Base-by-base conservation (phyloP, 2,113 vertebrate species). In the Pygoscelis adeliae region DNA sequence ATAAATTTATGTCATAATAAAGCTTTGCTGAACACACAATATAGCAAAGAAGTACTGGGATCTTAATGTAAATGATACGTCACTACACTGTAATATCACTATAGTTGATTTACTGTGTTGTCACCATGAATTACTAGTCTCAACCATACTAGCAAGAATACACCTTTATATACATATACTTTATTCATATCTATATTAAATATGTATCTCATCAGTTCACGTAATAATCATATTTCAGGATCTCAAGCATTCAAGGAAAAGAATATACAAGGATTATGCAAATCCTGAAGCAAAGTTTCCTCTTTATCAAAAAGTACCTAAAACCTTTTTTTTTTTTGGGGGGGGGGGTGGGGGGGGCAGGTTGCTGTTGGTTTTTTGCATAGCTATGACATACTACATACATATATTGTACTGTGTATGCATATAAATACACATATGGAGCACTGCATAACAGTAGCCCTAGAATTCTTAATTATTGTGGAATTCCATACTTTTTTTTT, bases 81-180 rank as follows among this genome's bases (percentile, higher is more conserved):
- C 19, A 63, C 56, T 89, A 49, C 34, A 53, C 23, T 72, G 80
- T 67, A 72, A 17, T 59, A 66, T n/a, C 42, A 66, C 32, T 34
- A 9, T 26, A 58, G 9, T 10, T 82, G 59, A 76, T 61, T 50
- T 87, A 62, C 58, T 69, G 21, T 88, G 62, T 49, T 91, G 77
- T 85, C 66, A 77, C 62, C 58, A 34, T 46, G 56, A 94, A 81
- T 87, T 72, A 61, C 70, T 69, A 76, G 34, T 84, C 81, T 72
- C 44, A 91, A 70, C 71, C 61, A 36, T 36, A 72, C 26, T 4
- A 92, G 56, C 53, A 96, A 90, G 80, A 91, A 91, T 65, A 89
- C 53, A 69, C 77, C 86, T 82, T 84, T 93, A 97, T 82, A 95
- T 91, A 96, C 83, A 97, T 66, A 96, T 50, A 95, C 27, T 90